Evolutionary conservation across 2,113 vertebrate genomes (phyloP), one percentile per base, ranked within the genome.

Genomic region (Copsychus sechellarum): DNA sequence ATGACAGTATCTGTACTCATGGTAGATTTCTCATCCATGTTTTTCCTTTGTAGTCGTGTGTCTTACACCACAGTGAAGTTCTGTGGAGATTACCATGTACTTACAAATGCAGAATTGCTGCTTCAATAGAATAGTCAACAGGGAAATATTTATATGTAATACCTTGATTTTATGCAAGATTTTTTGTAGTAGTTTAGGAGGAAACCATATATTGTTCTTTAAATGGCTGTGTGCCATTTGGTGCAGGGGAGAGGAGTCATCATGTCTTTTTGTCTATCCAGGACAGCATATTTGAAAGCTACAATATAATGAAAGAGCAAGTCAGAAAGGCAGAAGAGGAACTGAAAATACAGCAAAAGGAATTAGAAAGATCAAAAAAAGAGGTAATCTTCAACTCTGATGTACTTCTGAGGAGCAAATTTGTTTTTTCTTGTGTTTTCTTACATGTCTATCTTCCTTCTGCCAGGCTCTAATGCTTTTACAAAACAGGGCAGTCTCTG

Each of bases 331-430:
- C 70, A n/a, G 90, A 40, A 78, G 86, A 97, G 12, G 90, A 98
- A 61, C 84, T 98, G 64, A 86, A 96, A 93, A 57, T 51, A 26
- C 89, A 93, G 58, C 42, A 87, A 47, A 85, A 88, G 22, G 94
- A 96, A 78, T 83, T 97, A 90, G 96, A 97, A 70, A 95, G 96
- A 61, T 96, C 94, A 62, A 95, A 92, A 66, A 77, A 36, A 31
- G 97, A 98, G 93, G 98, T 98, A 96, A 91, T 12, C 2, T 90
- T 15, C 16, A 74, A 11, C 25, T 80, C 14, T n/a, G 10, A 47
- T 64, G 13, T 47, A 38, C 26, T 51, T 76, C 54, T 80, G 29
- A 91, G 29, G 28, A 83, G 29, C 5, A 34, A 45, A 58, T 81
- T 69, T 74, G 15, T 21, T 89, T 77, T 82, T 13, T 40, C 57